These are phyloP conservation scores for Microplitis deprimator DNA, from an alignment of 2,888 invertebrate species.

Conservation along the genomic window DNA sequence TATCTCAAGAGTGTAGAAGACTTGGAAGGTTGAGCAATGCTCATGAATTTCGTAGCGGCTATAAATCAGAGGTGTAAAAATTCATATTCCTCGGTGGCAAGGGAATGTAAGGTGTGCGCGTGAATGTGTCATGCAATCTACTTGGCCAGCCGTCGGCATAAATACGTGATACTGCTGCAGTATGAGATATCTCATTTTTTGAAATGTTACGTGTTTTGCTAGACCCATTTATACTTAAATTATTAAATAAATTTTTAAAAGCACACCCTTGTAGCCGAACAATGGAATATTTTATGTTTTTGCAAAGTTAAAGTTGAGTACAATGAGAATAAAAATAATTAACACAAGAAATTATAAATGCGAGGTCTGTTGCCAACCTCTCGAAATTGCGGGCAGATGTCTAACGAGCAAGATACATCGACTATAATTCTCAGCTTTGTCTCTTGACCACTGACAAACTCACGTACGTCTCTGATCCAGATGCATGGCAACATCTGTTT, in stretches of 20 bases:
- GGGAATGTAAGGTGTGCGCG: not conserved
- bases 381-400: constrained; percentile 13
- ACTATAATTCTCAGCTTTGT: constrained; percentile 32
- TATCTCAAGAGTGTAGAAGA: not conserved
- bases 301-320: too few species aligned
- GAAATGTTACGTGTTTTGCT: not conserved
- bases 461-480: constrained; percentile 36
- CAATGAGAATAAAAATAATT: too few species aligned
- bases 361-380: not conserved
- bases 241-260: too few species aligned
- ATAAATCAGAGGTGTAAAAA: constrained; percentile 52
- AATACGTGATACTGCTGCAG: constrained; percentile 15
- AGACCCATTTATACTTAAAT: not conserved
- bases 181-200: not conserved
- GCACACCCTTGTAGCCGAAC: too few species aligned
- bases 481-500: constrained; percentile 32
- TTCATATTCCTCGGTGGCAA: constrained; percentile 47
- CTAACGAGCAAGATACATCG: constrained; percentile 28
- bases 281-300: too few species aligned
- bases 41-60: constrained; percentile 53
- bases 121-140: constrained; percentile 34
- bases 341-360: constrained; percentile 4
- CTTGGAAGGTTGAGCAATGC: not conserved
- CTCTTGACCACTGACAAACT: constrained; percentile 41
- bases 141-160: constrained; percentile 12